phyloP scores from a whole-genome alignment of 2,113 vertebrate species.

The Dasyornis broadbenti region DNA sequence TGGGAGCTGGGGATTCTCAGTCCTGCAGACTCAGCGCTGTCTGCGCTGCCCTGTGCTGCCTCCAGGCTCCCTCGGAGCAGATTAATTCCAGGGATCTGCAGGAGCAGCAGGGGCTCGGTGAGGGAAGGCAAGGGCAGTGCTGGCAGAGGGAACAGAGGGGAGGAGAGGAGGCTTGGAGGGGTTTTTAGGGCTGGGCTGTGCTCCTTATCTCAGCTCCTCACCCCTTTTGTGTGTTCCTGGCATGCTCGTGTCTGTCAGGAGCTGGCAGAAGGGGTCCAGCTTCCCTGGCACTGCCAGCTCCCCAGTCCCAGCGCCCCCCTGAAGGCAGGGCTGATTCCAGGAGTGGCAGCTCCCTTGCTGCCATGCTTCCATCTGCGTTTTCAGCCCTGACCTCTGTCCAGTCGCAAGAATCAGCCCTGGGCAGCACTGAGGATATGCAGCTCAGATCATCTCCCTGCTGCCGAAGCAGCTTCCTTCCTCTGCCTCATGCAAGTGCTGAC shows the following conservation, averaged over 20 bases:
- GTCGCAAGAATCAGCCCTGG: rapidly evolving
- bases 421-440: rapidly evolving
- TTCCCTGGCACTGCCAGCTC: not conserved
- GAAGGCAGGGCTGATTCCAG: not conserved
- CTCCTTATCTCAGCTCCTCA: not conserved
- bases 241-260: not conserved
- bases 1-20: constrained; percentile 11
- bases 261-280: not conserved
- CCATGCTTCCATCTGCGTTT: rapidly evolving
- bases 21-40: constrained; percentile 44
- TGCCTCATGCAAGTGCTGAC: not conserved
- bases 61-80: not conserved
- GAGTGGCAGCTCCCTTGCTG: not conserved
- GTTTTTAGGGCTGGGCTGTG: not conserved
- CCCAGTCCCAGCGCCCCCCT: rapidly evolving
- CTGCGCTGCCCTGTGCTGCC: not conserved
- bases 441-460: not conserved
- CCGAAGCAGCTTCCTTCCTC: not conserved
- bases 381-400: not conserved
- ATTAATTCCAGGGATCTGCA: not conserved
- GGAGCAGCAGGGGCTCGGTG: not conserved
- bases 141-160: not conserved
- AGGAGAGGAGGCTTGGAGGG: not conserved
- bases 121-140: not conserved
- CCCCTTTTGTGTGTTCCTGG: rapidly evolving